Percentiles rank a stretch among this genome's conserved stretches.
phyloP scores from a whole-genome alignment of 2,797 vertebrate species.

The Streptopelia turtur region DNA sequence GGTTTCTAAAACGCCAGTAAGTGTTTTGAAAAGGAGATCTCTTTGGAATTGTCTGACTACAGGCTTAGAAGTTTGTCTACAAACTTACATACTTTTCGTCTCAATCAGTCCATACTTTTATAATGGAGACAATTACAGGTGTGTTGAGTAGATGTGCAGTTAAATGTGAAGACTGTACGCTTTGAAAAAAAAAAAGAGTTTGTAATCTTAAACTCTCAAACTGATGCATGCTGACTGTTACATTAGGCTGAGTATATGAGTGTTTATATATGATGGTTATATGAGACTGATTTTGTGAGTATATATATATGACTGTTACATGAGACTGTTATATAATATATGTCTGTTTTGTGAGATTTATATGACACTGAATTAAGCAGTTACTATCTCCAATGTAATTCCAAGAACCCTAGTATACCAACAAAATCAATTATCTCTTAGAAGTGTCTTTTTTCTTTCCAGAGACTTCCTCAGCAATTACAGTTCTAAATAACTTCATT shows the following conservation, averaged over 20 bases:
- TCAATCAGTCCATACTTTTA: background rate
- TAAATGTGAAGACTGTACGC: background rate
- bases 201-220: background rate
- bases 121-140: background rate
- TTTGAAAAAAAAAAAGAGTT: background rate
- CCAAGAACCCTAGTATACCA: background rate
- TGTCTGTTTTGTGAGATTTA: background rate
- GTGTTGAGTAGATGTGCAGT: background rate
- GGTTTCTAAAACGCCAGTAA: background rate
- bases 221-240: background rate
- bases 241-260: background rate
- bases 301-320: background rate
- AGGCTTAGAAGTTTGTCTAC: background rate
- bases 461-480: background rate
- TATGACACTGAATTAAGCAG: background rate
- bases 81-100: background rate
- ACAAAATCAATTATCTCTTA: background rate
- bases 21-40: background rate
- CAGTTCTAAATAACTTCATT: background rate
- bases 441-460: background rate
- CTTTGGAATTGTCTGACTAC: background rate
- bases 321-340: background rate
- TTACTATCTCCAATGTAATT: background rate
- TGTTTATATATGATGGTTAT: background rate
- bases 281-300: background rate